Base-by-base conservation (phyloP, 2,797 vertebrate genomes). In the Lacerta bilineata region DNA sequence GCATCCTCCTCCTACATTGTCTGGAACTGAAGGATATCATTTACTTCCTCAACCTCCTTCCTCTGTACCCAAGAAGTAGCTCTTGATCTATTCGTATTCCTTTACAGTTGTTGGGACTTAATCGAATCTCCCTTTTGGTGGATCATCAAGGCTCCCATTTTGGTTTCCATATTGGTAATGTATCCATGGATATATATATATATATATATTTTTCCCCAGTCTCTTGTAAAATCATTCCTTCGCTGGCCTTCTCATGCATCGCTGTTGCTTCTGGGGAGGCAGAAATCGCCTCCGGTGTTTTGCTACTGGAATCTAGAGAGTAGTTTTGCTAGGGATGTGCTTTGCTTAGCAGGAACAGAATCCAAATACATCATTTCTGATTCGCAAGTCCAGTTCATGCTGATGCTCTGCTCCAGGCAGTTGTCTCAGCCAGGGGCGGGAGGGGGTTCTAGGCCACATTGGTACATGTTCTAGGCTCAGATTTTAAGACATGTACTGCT, bases 81-180 rank as follows among this genome's bases (percentile, higher is more conserved):
- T 75, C 76, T 91, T 92, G 41, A 92, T 89, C 50, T 46, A 68
- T 85, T 72, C 4, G 78, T 92, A 23, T 94, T 92, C 36, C 18
- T 55, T 82, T 90, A 36, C 92, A 99, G 99, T 91, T 99, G 99
- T 97, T 99, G 99, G 99, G 94, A 99, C 94, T 96, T 98, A 90
- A 98, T 98, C 66, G 95, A 97, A 89, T 98, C 98, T 91, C 93
- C 97, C 0, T 97, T 97, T 91, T 99, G 99, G 99, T 99, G 98
- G 98, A 99, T 99, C 96, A 99, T 99, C 95, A 98, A 98, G 97
- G 97, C 96, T 10, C 99, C 99, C 29, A 98, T 99, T 96, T 96
- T 99, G 95, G 95, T 97, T 46, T 99, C 98, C 87, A 99, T 99
- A 94, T 95, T 99, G 98, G 99, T 99, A 96, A 97, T 97, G 87